Evolutionary conservation across 2,888 invertebrate genomes (phyloP).

Genomic region (Drosophila mercatorum): DNA sequence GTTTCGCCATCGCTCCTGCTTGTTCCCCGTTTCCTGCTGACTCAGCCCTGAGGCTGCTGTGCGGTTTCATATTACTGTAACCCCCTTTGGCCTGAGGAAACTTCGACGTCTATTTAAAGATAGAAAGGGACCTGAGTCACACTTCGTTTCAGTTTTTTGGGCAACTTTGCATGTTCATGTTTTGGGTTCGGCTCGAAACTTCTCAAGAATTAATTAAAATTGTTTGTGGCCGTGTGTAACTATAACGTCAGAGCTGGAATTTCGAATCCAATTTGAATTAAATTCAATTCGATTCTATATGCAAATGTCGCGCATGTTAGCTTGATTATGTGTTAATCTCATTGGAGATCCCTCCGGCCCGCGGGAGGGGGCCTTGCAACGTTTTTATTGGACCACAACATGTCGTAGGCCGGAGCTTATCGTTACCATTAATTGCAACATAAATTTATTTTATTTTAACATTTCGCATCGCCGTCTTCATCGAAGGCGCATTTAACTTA

Average conservation of each 20-base stretch:
- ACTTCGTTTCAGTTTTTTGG: conserved; percentile 34
- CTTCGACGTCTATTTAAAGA: neutral
- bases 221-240: conserved; percentile 56
- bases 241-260: conserved; percentile 30
- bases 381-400: conserved; percentile 65
- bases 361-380: conserved; percentile 18
- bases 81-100: conserved; percentile 46
- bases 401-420: conserved; percentile 72
- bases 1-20: conserved; percentile 54
- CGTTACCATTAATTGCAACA: conserved; percentile 78
- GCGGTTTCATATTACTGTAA: conserved; percentile 69
- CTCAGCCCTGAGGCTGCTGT: conserved; percentile 36
- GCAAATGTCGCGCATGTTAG: conserved; percentile 75
- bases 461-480: conserved; percentile 74
- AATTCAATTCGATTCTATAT: conserved; percentile 76
- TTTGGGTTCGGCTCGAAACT: conserved; percentile 51
- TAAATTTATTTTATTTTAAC: conserved; percentile 80
- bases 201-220: conserved; percentile 75
- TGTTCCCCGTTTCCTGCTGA: neutral
- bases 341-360: conserved; percentile 30
- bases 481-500: conserved; percentile 74
- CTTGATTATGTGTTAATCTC: conserved; percentile 80
- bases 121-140: conserved; percentile 3
- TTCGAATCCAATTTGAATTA: conserved; percentile 58
- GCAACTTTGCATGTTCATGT: conserved; percentile 31